Conservation (phyloP, 2,888 invertebrate species). For the Chymomyza amoena region DNA sequence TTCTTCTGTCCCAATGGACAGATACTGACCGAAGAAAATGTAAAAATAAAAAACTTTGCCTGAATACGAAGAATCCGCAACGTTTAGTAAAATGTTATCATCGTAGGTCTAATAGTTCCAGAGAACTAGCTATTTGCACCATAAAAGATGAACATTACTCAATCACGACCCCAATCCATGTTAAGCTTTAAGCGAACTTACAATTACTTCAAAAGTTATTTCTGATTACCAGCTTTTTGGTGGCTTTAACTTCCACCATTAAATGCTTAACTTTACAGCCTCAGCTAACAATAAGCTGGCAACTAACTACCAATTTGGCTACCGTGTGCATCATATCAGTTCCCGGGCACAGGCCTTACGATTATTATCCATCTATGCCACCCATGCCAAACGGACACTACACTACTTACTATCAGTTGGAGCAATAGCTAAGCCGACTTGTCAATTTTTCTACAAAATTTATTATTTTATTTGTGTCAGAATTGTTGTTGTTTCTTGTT, state of each 20-base stretch:
- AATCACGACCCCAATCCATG: no score
- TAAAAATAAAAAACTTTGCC: no score
- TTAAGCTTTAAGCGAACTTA: no score
- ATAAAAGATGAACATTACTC: no score
- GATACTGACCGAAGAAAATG: no score
- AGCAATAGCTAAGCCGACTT: conserved; percentile 64
- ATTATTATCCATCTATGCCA: neutral
- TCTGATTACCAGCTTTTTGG: conserved; percentile 20
- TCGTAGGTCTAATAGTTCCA: no score
- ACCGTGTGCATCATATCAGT: conserved; percentile 42
- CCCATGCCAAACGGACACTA: neutral
- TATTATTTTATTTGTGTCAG: conserved; percentile 73
- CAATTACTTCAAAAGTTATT: no score
- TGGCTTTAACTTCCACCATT: conserved; percentile 68
- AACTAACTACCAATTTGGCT: conserved; percentile 66
- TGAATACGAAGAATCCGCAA: no score
- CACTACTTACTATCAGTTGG: neutral
- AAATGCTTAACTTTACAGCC: conserved; percentile 69
- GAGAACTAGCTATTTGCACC: no score
- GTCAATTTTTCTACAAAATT: conserved; percentile 72
- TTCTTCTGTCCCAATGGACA: no score
- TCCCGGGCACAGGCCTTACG: neutral
- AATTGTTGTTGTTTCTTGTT: conserved; percentile 59
- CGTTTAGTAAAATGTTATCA: no score
- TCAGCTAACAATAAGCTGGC: conserved; percentile 44